phyloP scores from a whole-genome alignment of 2,797 vertebrate species.

The Agapornis canus region DNA sequence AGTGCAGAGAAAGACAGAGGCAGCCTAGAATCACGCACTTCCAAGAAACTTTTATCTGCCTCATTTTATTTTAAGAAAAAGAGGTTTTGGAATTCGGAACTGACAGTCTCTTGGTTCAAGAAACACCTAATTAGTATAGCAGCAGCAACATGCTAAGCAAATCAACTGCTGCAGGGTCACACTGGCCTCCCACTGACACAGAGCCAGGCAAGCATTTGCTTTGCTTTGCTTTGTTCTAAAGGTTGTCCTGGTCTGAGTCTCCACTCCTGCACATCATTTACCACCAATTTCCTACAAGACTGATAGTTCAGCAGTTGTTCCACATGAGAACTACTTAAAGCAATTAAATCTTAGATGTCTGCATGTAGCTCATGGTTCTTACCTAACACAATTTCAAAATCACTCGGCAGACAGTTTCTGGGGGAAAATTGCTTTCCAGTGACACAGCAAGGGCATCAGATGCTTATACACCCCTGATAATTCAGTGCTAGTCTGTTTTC shows the following conservation, averaged over 20 bases:
- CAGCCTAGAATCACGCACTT: neutral
- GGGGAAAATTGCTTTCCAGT: neutral
- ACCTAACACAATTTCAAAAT: neutral
- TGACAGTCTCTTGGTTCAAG: slow-evolving; percentile 31
- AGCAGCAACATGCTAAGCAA: slow-evolving; percentile 43
- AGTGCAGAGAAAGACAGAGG: neutral
- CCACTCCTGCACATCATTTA: neutral
- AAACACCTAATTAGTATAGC: slow-evolving; percentile 48
- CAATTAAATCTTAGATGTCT: neutral
- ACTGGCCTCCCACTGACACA: slow-evolving; percentile 32
- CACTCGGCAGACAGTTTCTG: neutral
- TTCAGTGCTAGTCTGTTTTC: neutral
- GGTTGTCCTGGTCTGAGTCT: neutral
- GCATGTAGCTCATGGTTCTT: neutral
- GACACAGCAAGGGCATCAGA: neutral
- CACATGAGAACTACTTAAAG: neutral
- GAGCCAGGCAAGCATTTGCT: slow-evolving; percentile 38
- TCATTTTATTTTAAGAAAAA: neutral
- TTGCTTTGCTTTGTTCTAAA: slow-evolving; percentile 49
- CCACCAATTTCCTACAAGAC: neutral
- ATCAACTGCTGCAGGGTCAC: slow-evolving; percentile 30
- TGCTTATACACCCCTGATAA: neutral
- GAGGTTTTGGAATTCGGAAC: neutral
- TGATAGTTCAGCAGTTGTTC: neutral
- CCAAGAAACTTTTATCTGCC: neutral